Evolutionary conservation across 2,888 invertebrate species (phyloP), one percentile per base, ranked within the genome.

Genomic region (Campoletis raptor): DNA sequence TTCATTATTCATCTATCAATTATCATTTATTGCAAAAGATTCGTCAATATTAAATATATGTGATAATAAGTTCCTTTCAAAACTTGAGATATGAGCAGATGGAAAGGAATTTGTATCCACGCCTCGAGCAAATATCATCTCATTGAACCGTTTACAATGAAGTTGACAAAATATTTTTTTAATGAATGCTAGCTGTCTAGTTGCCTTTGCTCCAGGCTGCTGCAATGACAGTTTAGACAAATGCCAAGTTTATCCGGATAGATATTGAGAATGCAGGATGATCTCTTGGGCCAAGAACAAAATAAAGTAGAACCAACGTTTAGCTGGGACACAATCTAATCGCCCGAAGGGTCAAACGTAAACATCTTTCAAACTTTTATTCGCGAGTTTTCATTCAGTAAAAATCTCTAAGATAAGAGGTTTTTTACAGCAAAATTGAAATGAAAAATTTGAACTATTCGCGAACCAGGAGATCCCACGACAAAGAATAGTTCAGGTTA

Each of bases 181-280:
- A 69, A 84, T 74, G 84, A 84, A 86, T 70, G 78, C 79, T 73
- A 77, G 24, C 61, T 72, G 18, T 48, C 21, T 9, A 21, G 8
- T 45, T 37, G 4, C 12, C 15, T 37, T 45, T 24, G 72, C 73
- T 69, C 30, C 21, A 12, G 74, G 84, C 81, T 81, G 52, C 48
- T 45, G 72, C 78, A 69, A 78, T 83, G 84, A 84, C 86, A 84
- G 73, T 81, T 81, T 64, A 42, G 64, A 78, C 86, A 54, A 81
- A 83, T 76, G 80, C 54, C 61, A 37, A 74, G 52, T 76, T 76
- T 77, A 30, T 30, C 42, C 36, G 15, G 6, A 67, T 69, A 73
- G 67, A 83, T 80, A 45, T 57, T 57, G 52, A 45, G 36, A 81
- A 48, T 64, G 64, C 37, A 21, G 72, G 83, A 80, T 83, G 52